Evolutionary conservation across 2,888 invertebrate genomes (phyloP).

Genomic region (Phasia obesa): DNA sequence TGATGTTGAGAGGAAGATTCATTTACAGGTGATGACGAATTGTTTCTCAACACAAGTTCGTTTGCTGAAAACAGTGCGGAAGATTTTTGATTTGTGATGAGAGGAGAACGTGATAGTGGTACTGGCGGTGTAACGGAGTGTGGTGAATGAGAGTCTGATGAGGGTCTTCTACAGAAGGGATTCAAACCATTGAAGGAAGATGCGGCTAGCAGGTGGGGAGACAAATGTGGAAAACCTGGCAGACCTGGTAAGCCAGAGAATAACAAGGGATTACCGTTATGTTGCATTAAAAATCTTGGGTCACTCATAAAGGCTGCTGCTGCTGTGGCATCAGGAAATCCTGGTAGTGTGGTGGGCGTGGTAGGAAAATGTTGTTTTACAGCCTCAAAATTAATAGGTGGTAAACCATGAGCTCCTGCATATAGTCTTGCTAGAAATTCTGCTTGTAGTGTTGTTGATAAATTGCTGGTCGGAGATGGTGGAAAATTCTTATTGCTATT

Average conservation of each 20-base stretch:
- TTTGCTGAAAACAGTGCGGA: slow-evolving; percentile 55
- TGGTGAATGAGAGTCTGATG: slow-evolving; percentile 84
- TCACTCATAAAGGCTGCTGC: slow-evolving; percentile 77
- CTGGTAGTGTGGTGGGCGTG: slow-evolving; percentile 41
- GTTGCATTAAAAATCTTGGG: slow-evolving; percentile 79
- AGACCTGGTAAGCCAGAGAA: slow-evolving; percentile 85
- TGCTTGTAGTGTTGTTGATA: slow-evolving; percentile 84
- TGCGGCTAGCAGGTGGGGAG: slow-evolving; percentile 79
- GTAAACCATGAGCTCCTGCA: slow-evolving; percentile 86
- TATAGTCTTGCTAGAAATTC: slow-evolving; percentile 91
- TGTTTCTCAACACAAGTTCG: slow-evolving; percentile 59
- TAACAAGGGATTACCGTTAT: slow-evolving; percentile 85
- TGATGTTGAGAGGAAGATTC: slow-evolving; percentile 66
- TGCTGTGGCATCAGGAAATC: slow-evolving; percentile 71
- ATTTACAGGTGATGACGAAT: slow-evolving; percentile 59
- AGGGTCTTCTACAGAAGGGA: slow-evolving; percentile 79
- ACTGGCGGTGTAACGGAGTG: slow-evolving; percentile 83
- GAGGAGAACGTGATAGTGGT: slow-evolving; percentile 70
- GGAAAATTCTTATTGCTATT: slow-evolving; percentile 66
- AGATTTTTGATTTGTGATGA: slow-evolving; percentile 66
- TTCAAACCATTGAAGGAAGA: slow-evolving; percentile 82
- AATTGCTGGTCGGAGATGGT: slow-evolving; percentile 82
- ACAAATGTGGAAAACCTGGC: slow-evolving; percentile 84
- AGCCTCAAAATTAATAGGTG: slow-evolving; percentile 86
- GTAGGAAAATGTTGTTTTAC: slow-evolving; percentile 83